Base-by-base conservation (phyloP, 2,113 vertebrate species). In the Sander vitreus region DNA sequence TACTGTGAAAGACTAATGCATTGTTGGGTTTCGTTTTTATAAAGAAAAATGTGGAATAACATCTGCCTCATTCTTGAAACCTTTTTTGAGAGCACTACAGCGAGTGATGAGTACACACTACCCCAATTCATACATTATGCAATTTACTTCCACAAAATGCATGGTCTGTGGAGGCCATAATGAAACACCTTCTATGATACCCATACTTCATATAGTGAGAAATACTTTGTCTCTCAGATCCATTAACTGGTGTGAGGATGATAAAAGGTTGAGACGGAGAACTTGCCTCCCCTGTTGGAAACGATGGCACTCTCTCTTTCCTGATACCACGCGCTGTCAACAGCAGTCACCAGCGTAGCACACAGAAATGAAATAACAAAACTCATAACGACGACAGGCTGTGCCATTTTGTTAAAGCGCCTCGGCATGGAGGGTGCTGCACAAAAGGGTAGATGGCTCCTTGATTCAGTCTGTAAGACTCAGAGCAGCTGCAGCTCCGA, bases 191-290 rank as follows among this genome's bases (percentile, higher is more conserved):
- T 39, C 54, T 57, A 36, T 66, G 11, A 79, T 59, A 73, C 43
- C 47, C 45, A 43, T 43, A 72, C 55, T 21, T 77, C 58, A 74
- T 51, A 80, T 30, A 27, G 53, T 33, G 57, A 57, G 63, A 54
- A 71, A 67, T 5, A 59, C 68, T 82, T 53, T 77, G 57, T 73
- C 59, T 69, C 48, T 69, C 67, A 74, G 50, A 64, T 83, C 39
- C 33, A 68, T 67, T 69, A 77, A 48, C 55, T 54, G 39, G 74
- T 60, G 60, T 6, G 27, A 76, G n/a, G 73, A 73, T 50, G 76
- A 78, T 80, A 50, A 83, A 78, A 78, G 77, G 67, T 60, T 64
- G 57, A 67, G 53, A 25, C 14, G 63, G 9, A 65, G 50, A 80
- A 25, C 54, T 70, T 19, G 15, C 39, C 73, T 75, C 60, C 54